Evolutionary conservation across 2,888 invertebrate species (phyloP), one percentile per base, ranked within the genome.

Genomic region (Xanthorhoe spadicearia): DNA sequence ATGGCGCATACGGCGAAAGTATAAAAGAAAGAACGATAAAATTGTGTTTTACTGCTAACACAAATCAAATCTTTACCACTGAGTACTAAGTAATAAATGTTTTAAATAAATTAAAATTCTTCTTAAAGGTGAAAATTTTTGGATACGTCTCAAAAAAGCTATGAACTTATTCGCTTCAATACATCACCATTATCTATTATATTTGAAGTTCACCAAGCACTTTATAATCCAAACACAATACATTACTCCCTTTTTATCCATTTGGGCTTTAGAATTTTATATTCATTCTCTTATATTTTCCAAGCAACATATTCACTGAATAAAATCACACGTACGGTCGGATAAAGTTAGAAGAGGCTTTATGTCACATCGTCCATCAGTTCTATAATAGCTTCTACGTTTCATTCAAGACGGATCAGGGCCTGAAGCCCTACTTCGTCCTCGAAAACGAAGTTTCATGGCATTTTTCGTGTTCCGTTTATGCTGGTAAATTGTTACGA

Each of bases 361-460:
- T 48, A 60, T 48, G 65, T 56, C 65, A 56, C 56, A 38, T 58
- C 57, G 61, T 61, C 50, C 53, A 61, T 66, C 66, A 66, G 57
- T 58, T 15, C 19, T 15, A 13, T 13, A 13, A 13, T 13, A 43
- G 13, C 48, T 46, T 2, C 23, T 9, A 28, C 15, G 23, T 60
- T 60, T 13, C 13, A 46, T 28, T 28, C 52, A 15, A 52, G 38
- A 52, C 17, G 23, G 15, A 46, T 52, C 52, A 55, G 23, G 4
- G 23, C 23, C n/a, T n/a, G n/a, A n/a, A n/a, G n/a, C n/a, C n/a
- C n/a, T n/a, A n/a, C n/a, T n/a, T n/a, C n/a, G n/a, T n/a, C n/a
- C n/a, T n/a, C n/a, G n/a, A n/a, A n/a, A n/a, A n/a, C n/a, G n/a
- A n/a, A n/a, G n/a, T n/a, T n/a, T n/a, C n/a, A n/a, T n/a, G n/a